phyloP scores from a whole-genome alignment of 2,888 invertebrate genomes.

The Diloba caeruleocephala region DNA sequence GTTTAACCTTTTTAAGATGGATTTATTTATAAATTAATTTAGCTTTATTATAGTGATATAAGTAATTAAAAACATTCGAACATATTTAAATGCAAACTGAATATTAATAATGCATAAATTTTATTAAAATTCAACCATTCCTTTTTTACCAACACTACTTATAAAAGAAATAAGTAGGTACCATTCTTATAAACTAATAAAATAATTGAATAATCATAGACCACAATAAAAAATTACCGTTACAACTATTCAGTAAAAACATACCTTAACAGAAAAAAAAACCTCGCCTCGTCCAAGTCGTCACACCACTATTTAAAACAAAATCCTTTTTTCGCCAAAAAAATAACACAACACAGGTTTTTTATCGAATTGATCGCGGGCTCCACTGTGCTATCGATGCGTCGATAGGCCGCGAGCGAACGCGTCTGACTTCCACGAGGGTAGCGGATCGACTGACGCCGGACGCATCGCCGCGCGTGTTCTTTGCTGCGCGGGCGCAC shows the following conservation, averaged over 20 bases:
- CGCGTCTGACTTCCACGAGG: constrained; percentile 54
- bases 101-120: constrained; percentile 4
- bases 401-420: constrained; percentile 60
- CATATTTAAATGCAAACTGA: constrained; percentile 3
- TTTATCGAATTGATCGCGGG: constrained; percentile 62
- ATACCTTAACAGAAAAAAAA: constrained; percentile 68
- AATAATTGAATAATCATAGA: constrained; percentile 38
- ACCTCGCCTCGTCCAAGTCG: constrained; percentile 68
- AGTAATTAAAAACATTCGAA: neutral
- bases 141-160: constrained; percentile 18
- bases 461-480: constrained; percentile 49
- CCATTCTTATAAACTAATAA: constrained; percentile 14
- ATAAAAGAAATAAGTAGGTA: neutral
- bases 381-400: constrained; percentile 65
- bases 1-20: constrained; percentile 16
- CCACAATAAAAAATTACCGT: constrained; percentile 33
- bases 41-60: neutral
- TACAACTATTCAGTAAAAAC: constrained; percentile 38
- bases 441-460: constrained; percentile 68
- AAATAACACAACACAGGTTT: constrained; percentile 71
- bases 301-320: constrained; percentile 64
- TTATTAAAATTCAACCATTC: neutral
- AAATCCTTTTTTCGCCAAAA: constrained; percentile 63
- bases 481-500: constrained; percentile 66
- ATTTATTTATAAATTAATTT: constrained; percentile 10